Conservation (phyloP, 2,888 invertebrate species). For the Thysanoteuthis rhombus region DNA sequence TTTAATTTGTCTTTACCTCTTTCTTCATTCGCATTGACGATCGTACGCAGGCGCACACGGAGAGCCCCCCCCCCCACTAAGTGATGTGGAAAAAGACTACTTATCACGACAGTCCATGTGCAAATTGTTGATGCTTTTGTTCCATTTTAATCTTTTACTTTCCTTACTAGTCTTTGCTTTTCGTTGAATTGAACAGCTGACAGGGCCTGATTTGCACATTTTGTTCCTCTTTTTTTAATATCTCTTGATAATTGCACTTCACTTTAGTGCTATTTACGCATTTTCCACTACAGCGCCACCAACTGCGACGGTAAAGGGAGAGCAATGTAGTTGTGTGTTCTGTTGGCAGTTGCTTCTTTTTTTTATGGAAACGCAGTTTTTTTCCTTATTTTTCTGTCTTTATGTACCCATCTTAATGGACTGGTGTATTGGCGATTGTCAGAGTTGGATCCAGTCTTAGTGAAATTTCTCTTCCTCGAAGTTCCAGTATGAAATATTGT, state of each 20-base stretch:
- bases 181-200: neutral
- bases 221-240: neutral
- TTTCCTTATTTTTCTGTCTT: no score
- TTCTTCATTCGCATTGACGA: neutral
- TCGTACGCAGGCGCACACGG: neutral
- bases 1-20: neutral
- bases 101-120: neutral
- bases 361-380: neutral
- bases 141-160: neutral
- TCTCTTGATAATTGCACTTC: neutral
- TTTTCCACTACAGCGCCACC: conserved; percentile 12
- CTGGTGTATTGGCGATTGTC: neutral
- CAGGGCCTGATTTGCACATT: neutral
- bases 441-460: neutral
- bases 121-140: neutral
- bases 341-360: neutral
- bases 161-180: neutral
- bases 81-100: neutral
- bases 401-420: no score
- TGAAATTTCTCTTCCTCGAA: neutral
- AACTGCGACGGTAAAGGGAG: neutral
- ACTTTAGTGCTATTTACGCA: neutral
- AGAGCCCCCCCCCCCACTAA: neutral
- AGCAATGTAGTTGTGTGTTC: neutral
- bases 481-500: no score